Evolutionary conservation across 2,113 vertebrate genomes (phyloP), one percentile per base, ranked within the genome.

Genomic region (Galeopterus variegatus): DNA sequence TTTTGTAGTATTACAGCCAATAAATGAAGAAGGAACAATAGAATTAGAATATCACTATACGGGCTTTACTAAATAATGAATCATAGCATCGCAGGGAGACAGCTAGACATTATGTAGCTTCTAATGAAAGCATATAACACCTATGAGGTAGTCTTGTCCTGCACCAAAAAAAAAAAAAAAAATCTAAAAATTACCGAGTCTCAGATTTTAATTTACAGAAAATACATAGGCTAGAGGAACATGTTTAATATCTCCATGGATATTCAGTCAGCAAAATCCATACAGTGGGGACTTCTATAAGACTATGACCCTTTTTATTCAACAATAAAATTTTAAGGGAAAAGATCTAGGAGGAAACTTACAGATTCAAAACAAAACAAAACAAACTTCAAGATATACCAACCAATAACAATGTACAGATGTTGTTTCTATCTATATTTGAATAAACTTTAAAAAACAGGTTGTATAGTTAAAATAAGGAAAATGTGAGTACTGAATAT

Each of bases 151-250:
- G n/a, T 88, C 88, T 88, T 69, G n/a, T 92, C n/a, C 5, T 26
- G 26, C 4, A 67, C 15, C 18, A 60, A 33, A 52, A 41, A 54
- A 15, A 77, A 26, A 52, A 41, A 54, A 15, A 70, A 65, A 70
- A 62, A 65, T 13, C 41, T 83, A 36, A 70, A 88, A 79, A 85
- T 89, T 21, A 54, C 62, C 54, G 85, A 77, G 69, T 70, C 83
- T 93, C 10, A 69, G 52, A 48, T 86, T 93, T 96, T 85, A 80
- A 83, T 65, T 79, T 90, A 67, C 13, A 90, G 90, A 80, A 95
- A 85, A 79, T 86, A 62, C 13, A 48, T 6, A 36, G 45, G 24
- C 48, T 80, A 72, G 80, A 94, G 26, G 50, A 75, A 81, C 65
- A 65, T 87, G 41, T 94, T 87, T 50, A 52, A 33, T 77, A 60